Percentiles rank a stretch among this genome's conserved stretches.
Conservation (phyloP, 2,797 vertebrate genomes). For the Eupleurogrammus muticus region DNA sequence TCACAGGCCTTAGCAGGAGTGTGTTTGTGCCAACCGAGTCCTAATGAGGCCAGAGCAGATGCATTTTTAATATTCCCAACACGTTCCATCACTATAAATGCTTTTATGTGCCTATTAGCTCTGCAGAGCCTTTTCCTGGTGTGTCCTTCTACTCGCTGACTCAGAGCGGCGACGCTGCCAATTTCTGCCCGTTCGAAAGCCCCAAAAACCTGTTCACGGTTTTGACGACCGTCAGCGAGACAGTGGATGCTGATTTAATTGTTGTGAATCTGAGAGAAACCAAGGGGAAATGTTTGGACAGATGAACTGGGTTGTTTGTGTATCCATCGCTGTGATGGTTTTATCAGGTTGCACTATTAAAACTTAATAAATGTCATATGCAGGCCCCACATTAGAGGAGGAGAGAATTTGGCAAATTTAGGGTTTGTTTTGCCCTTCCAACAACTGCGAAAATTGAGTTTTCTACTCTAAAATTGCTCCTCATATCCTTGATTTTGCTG, state of each 20-base stretch:
- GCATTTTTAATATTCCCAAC: slow-evolving; percentile 76
- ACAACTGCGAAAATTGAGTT: no score
- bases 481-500: no score
- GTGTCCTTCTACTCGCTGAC: slow-evolving; percentile 30
- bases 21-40: slow-evolving; percentile 49
- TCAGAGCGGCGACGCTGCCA: slow-evolving; percentile 12
- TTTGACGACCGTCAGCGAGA: not conserved
- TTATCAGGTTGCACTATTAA: no score
- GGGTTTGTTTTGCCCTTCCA: no score
- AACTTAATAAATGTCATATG: no score
- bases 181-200: slow-evolving; percentile 10
- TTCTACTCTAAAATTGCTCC: no score
- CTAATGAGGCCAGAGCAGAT: slow-evolving; percentile 72
- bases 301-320: not conserved
- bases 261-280: not conserved
- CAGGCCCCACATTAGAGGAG: no score
- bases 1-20: slow-evolving; percentile 62
- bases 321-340: no score
- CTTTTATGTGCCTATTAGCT: slow-evolving; percentile 66
- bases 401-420: no score
- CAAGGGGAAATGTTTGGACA: not conserved
- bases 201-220: not conserved
- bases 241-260: slow-evolving; percentile 4
- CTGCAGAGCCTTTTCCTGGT: slow-evolving; percentile 36
- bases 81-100: slow-evolving; percentile 70